These are phyloP conservation scores for Heteractis magnifica DNA, from an alignment of 92 coral and sea anemone genomes.

Conservation along the genomic window DNA sequence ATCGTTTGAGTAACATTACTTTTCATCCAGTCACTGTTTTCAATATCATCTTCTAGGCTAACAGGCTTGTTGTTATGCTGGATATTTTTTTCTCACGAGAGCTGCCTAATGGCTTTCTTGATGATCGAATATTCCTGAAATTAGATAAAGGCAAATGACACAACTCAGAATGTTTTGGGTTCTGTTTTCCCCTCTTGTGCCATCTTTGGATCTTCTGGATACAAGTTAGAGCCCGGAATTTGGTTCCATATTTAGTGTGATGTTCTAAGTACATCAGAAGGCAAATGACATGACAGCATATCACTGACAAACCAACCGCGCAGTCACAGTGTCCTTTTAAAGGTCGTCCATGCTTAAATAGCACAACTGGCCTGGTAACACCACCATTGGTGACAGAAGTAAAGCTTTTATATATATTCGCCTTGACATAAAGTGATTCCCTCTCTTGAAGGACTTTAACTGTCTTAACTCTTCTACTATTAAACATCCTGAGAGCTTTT, in stretches of 20 bases:
- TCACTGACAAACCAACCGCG: conserved; percentile 44
- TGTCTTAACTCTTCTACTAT: conserved; percentile 49
- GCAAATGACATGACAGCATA: conserved; percentile 59
- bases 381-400: conserved; percentile 38
- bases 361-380: too few species aligned
- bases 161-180: conserved; percentile 25
- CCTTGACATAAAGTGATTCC: conserved; percentile 37
- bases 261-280: conserved; percentile 44
- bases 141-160: conserved; percentile 24
- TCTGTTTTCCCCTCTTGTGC: conserved; percentile 25
- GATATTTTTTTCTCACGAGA: conserved; percentile 36
- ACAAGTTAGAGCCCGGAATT: conserved; percentile 43
- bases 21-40: conserved; percentile 50
- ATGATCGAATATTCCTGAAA: conserved; percentile 36
- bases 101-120: conserved; percentile 18
- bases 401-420: conserved; percentile 46
- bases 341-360: too few species aligned
- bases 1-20: conserved; percentile 44
- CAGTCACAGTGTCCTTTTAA: conserved; percentile 54
- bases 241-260: conserved; percentile 27
- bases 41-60: conserved; percentile 15
- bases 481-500: conserved; percentile 51
- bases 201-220: conserved; percentile 50
- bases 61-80: conserved; percentile 24
- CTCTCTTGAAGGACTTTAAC: conserved; percentile 36